These are phyloP conservation scores for Brevipalpus yothersi DNA, from an alignment of 1,140 invertebrate genomes.

Conservation along the genomic window DNA sequence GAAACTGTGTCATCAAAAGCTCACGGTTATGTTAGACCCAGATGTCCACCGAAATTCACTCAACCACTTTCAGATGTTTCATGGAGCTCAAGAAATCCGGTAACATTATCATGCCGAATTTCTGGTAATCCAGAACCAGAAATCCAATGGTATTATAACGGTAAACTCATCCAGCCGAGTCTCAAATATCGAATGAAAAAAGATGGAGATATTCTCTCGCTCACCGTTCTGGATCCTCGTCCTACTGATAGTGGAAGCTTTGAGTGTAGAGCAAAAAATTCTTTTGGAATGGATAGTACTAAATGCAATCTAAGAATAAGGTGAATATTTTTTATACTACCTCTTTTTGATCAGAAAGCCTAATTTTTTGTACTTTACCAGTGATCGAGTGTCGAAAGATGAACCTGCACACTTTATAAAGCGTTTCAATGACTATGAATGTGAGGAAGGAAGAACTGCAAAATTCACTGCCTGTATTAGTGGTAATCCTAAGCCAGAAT, in stretches of 20 bases:
- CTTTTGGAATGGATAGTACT: conserved; percentile 32
- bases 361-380: conserved; percentile 9
- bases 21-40: conserved; percentile 39
- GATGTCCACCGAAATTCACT: conserved; percentile 49
- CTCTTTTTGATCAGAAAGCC: conserved; percentile 8
- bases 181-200: neutral
- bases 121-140: conserved; percentile 2
- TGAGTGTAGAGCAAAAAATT: conserved; percentile 45
- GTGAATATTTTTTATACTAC: conserved; percentile 31
- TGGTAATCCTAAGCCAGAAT: conserved; percentile 48
- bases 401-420: conserved; percentile 15
- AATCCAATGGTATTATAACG: conserved; percentile 30
- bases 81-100: neutral
- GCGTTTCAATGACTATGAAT: conserved; percentile 36
- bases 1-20: conserved; percentile 37
- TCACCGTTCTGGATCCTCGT: neutral
- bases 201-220: neutral
- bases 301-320: conserved; percentile 28
- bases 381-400: conserved; percentile 1
- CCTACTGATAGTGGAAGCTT: conserved; percentile 37
- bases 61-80: conserved; percentile 46
- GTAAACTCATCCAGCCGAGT: conserved; percentile 3
- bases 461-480: conserved; percentile 53
- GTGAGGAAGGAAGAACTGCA: conserved; percentile 48
- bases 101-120: conserved; percentile 20